These are phyloP conservation scores for Pandemis cinnamomeana DNA, from an alignment of 2,888 invertebrate genomes.

Conservation along the genomic window DNA sequence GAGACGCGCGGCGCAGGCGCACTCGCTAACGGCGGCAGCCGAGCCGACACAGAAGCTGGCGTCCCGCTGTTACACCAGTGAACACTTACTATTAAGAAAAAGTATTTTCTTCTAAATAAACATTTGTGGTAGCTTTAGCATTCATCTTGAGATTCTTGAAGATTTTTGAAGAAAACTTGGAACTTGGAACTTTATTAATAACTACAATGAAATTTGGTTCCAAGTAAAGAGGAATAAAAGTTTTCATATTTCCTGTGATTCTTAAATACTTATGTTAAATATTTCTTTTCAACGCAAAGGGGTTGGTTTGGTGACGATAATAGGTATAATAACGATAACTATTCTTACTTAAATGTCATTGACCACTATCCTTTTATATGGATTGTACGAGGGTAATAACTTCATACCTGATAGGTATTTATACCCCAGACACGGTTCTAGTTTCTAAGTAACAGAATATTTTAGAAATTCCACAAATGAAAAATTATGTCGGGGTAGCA, in stretches of 20 bases:
- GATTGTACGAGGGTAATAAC: background rate
- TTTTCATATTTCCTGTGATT: background rate
- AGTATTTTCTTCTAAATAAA: constrained; percentile 3
- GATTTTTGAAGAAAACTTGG: background rate
- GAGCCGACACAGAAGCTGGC: constrained; percentile 43
- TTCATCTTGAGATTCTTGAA: constrained; percentile 1
- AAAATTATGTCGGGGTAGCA: constrained; percentile 2
- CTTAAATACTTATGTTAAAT: no score
- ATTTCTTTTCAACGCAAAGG: no score
- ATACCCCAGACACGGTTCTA: constrained; percentile 11
- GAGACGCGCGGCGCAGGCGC: constrained; percentile 49
- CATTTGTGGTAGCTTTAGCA: constrained; percentile 8
- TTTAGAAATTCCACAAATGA: background rate
- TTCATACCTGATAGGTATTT: background rate
- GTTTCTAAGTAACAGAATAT: background rate
- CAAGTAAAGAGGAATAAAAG: background rate
- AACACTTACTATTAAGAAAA: constrained; percentile 17
- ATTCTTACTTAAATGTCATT: background rate
- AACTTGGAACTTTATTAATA: background rate
- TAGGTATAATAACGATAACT: background rate
- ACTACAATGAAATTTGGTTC: background rate
- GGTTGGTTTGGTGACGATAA: background rate
- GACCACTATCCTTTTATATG: background rate
- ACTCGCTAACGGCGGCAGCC: constrained; percentile 53
- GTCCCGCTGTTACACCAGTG: constrained; percentile 51